Evolutionary conservation across 2,888 invertebrate genomes (phyloP), one percentile per base, ranked within the genome.

Genomic region (Sphaeridia pumilis): DNA sequence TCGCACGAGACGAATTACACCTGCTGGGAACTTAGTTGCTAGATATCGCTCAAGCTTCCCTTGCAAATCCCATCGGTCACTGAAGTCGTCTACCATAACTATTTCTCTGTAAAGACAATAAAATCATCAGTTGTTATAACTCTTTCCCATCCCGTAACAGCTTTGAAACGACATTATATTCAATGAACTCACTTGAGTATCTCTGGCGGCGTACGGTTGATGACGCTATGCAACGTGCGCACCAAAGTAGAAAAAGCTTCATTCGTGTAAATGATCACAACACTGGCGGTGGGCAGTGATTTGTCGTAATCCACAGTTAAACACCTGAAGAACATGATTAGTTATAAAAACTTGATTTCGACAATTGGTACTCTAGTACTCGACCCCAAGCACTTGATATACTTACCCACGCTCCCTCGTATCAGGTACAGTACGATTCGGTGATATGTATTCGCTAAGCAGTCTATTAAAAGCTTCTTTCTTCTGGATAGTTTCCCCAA

Each of bases 61-160:
- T 67, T 81, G 81, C 59, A 85, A 73, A 66, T 85, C 63, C 69
- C 59, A 43, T 31, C 59, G 59, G 35, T 87, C 84, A 61, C 92
- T 92, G 70, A 82, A 82, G 72, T 97, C 95, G 69, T 97, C 94
- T n/a, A 95, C 84, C 10, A 97, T 74, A 67, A 97, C 84, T 54
- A 97, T 84, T 74, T 97, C 94, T 25, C 47, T 52, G 27, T 3
- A 50, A 38, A 28, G 46, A n/a, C 4, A 26, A 27, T 17, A 7
- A 46, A 27, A 12, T 7, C n/a, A n/a, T n/a, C n/a, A n/a, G n/a
- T n/a, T n/a, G n/a, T n/a, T n/a, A n/a, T n/a, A n/a, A n/a, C n/a
- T n/a, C n/a, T n/a, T n/a, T n/a, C n/a, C n/a, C n/a, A n/a, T n/a
- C n/a, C n/a, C n/a, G n/a, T n/a, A n/a, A n/a, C n/a, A n/a, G n/a